phyloP scores from a whole-genome alignment of 2,113 vertebrate genomes.

The Taurulus bubalis region DNA sequence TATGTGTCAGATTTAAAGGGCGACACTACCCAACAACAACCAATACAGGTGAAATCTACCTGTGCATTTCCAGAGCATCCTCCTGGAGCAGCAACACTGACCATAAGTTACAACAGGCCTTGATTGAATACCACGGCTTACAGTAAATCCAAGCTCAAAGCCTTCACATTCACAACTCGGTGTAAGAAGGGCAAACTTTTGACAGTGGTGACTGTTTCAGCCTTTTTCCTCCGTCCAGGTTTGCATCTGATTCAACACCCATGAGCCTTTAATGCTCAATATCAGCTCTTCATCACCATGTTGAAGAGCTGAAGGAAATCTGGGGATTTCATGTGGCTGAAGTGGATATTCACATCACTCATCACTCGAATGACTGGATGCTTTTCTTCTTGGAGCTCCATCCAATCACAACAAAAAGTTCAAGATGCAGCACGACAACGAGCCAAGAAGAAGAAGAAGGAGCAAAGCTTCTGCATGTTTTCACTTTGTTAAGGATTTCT shows the following conservation, averaged over 20 bases:
- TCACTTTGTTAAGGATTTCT: neutral
- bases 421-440: neutral
- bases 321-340: neutral
- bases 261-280: neutral
- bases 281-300: slow-evolving; percentile 17
- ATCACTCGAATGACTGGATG: slow-evolving; percentile 10
- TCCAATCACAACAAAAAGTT: slow-evolving; percentile 20
- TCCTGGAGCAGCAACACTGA: neutral
- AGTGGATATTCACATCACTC: slow-evolving; percentile 24
- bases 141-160: neutral
- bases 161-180: neutral
- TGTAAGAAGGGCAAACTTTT: neutral
- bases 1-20: neutral
- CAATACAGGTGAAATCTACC: neutral
- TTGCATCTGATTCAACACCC: neutral
- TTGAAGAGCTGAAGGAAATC: slow-evolving; percentile 1
- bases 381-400: slow-evolving; percentile 8
- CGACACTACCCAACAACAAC: neutral
- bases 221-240: too few relatives aligned
- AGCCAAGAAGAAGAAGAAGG: neutral
- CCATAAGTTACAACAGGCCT: neutral
- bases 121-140: neutral
- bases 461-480: neutral
- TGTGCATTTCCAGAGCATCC: neutral
- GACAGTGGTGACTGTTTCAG: neutral